Conservation (phyloP, 2,888 invertebrate genomes). For the Noctuana brunneofusca region DNA sequence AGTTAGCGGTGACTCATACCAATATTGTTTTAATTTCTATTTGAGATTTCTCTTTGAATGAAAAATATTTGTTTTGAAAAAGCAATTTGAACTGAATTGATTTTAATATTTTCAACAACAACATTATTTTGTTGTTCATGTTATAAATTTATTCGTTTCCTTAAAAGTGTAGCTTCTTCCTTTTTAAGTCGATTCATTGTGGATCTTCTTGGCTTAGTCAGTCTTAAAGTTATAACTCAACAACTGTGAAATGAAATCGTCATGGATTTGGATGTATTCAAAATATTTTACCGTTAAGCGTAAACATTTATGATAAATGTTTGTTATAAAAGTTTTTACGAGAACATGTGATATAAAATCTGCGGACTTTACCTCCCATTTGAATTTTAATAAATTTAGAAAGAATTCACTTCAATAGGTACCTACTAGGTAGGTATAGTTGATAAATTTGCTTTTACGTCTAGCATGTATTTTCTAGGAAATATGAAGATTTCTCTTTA, state of each 20-base stretch:
- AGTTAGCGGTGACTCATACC: slow-evolving; percentile 16
- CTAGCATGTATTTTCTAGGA: slow-evolving; percentile 14
- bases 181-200: too few relatives aligned
- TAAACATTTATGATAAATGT: not conserved
- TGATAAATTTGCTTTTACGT: slow-evolving; percentile 11
- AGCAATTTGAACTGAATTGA: too few relatives aligned
- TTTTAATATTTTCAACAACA: too few relatives aligned
- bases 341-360: not conserved
- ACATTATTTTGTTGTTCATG: too few relatives aligned
- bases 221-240: too few relatives aligned
- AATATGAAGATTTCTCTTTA: slow-evolving; percentile 27
- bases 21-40: slow-evolving; percentile 26
- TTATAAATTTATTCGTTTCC: too few relatives aligned
- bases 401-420: not conserved
- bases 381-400: not conserved
- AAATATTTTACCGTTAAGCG: not conserved
- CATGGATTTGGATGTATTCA: not conserved
- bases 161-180: too few relatives aligned
- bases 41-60: slow-evolving; percentile 7
- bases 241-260: not conserved
- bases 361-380: not conserved
- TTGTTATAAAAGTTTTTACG: not conserved
- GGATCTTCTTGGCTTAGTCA: too few relatives aligned
- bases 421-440: not conserved
- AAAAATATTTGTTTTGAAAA: too few relatives aligned